These are phyloP conservation scores for Megathymus violae DNA, from an alignment of 1,140 invertebrate genomes.

Conservation along the genomic window DNA sequence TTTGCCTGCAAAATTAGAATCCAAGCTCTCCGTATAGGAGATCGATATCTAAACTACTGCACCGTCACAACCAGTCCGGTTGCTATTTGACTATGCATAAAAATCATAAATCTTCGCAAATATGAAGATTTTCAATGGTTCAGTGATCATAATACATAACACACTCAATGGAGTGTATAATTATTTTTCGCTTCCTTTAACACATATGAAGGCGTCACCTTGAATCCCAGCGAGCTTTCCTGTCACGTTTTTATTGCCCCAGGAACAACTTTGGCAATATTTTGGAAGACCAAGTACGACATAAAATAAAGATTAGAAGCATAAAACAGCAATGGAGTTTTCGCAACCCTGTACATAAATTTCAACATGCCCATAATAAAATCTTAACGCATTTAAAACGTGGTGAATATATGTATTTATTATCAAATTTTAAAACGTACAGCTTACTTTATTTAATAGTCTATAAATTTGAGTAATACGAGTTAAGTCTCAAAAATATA, in stretches of 20 bases:
- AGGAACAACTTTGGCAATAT: conserved; percentile 18
- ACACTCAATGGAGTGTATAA: conserved; percentile 10
- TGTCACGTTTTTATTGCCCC: conserved; percentile 30
- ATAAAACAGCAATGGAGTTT: conserved; percentile 26
- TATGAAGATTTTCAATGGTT: no score
- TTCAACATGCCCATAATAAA: conserved; percentile 7
- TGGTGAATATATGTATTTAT: neutral
- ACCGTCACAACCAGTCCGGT: no score
- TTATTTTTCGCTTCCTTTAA: conserved; percentile 21
- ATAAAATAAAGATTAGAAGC: conserved; percentile 23
- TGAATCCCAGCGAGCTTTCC: conserved; percentile 5
- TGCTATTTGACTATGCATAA: no score
- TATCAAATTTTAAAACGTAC: no score
- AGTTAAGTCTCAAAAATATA: no score
- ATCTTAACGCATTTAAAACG: neutral
- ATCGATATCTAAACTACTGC: no score
- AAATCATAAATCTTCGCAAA: no score
- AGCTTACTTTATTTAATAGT: no score
- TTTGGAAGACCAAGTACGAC: conserved; percentile 24
- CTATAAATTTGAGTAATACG: no score
- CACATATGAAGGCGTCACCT: conserved; percentile 13
- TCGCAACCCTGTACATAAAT: neutral
- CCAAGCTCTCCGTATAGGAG: no score
- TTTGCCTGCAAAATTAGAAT: no score
- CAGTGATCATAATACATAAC: no score